Percentiles rank a stretch among this genome's conserved stretches.
Evolutionary conservation across 2,113 vertebrate species (phyloP).

Genomic region (Platichthys stellatus): DNA sequence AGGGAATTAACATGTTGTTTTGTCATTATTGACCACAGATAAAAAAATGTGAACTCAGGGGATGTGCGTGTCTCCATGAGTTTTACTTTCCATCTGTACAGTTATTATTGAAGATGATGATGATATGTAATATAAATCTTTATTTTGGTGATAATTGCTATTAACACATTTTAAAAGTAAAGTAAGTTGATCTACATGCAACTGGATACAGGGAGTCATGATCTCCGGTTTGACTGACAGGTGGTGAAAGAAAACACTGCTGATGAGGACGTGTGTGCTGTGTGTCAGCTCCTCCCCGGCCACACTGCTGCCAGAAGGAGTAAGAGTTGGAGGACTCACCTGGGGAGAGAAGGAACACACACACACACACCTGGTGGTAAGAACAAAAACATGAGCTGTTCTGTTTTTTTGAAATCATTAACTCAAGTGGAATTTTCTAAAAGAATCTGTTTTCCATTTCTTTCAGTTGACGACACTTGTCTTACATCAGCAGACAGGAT

Average conservation of each 20-base stretch:
- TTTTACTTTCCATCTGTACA: too few species aligned
- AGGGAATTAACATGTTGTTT: too few species aligned
- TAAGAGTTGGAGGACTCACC: conserved; percentile 25
- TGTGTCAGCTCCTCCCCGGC: background rate
- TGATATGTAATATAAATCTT: too few species aligned
- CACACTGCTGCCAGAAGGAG: conserved; percentile 22
- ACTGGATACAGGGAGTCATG: conserved; percentile 19
- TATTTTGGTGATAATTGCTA: too few species aligned
- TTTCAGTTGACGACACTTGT: conserved; percentile 16
- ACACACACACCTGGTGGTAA: conserved; percentile 49
- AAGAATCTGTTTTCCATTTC: rapidly evolving
- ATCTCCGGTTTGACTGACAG: conserved; percentile 43
- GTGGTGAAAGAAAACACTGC: conserved; percentile 52
- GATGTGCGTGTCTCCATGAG: too few species aligned
- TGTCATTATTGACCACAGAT: too few species aligned
- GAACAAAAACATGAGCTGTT: background rate
- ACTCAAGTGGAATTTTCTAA: background rate
- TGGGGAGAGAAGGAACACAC: conserved; percentile 14
- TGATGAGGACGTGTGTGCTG: conserved; percentile 18
- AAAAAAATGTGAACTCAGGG: too few species aligned
- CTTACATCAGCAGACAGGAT: conserved; percentile 35
- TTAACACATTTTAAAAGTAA: background rate
- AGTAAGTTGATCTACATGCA: too few species aligned
- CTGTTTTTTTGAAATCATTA: background rate
- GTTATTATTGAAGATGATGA: too few species aligned